Conservation (phyloP, 2,797 vertebrate genomes). For the Erpetoichthys calabaricus region DNA sequence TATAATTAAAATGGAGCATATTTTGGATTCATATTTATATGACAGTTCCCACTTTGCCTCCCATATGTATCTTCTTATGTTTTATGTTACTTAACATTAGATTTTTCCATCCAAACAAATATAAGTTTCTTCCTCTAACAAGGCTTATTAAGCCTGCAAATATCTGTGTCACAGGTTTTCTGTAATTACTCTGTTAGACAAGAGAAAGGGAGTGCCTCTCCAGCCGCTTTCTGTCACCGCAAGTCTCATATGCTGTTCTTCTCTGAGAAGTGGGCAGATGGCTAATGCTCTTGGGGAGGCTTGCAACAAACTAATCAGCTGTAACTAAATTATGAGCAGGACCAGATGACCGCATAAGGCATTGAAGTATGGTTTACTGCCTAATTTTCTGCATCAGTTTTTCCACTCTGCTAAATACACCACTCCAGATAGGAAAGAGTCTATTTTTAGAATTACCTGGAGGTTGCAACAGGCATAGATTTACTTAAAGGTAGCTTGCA, state of each 20-base stretch:
- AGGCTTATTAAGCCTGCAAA: not conserved
- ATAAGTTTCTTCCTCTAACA: slow-evolving; percentile 2
- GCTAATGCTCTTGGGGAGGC: slow-evolving; percentile 1
- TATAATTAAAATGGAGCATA: slow-evolving; percentile 20
- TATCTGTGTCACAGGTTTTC: slow-evolving; percentile 1
- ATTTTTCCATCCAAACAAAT: slow-evolving; percentile 9
- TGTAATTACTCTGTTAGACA: not conserved
- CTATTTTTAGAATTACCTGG: not conserved
- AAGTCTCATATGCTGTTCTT: slow-evolving; percentile 3
- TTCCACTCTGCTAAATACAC: not conserved
- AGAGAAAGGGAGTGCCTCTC: not conserved
- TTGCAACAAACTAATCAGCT: slow-evolving; percentile 1
- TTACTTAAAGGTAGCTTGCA: too few species aligned
- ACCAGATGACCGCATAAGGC: slow-evolving; percentile 1
- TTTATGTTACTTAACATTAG: slow-evolving; percentile 21
- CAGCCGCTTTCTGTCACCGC: not conserved
- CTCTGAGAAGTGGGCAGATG: not conserved
- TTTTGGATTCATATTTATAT: slow-evolving; percentile 17
- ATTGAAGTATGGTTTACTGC: not conserved
- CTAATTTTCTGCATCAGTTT: not conserved
- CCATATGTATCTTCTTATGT: slow-evolving; percentile 16
- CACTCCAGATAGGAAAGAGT: not conserved
- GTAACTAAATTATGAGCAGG: slow-evolving; percentile 2
- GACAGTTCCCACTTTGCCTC: too few species aligned
- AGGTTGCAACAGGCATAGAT: not conserved